These are phyloP conservation scores for Furcula furcula DNA, from an alignment of 2,888 invertebrate genomes.

Conservation along the genomic window DNA sequence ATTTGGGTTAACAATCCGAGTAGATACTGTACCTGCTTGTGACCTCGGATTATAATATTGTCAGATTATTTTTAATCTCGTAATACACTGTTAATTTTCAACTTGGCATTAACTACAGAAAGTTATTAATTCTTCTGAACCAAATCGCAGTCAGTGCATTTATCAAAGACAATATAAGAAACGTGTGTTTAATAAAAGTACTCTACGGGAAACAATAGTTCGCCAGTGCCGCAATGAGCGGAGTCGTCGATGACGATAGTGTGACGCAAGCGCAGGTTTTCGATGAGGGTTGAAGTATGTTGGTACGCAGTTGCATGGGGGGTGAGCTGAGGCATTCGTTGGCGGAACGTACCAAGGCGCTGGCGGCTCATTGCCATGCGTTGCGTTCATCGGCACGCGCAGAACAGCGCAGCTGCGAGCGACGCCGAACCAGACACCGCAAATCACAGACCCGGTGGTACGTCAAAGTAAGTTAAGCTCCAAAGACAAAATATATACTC, in stretches of 20 bases:
- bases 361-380: slow-evolving; percentile 74
- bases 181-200: background rate
- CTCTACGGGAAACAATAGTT: too few species aligned
- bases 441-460: slow-evolving; percentile 85
- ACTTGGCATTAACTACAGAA: slow-evolving; percentile 40
- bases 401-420: slow-evolving; percentile 53
- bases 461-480: slow-evolving; percentile 84
- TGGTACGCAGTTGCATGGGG: slow-evolving; percentile 72
- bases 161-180: background rate
- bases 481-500: too few species aligned
- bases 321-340: slow-evolving; percentile 73
- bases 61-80: too few species aligned
- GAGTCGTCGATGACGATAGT: slow-evolving; percentile 28
- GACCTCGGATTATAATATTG: too few species aligned
- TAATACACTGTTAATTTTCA: too few species aligned
- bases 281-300: slow-evolving; percentile 57
- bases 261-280: slow-evolving; percentile 38
- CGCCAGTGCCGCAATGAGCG: slow-evolving; percentile 33
- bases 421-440: slow-evolving; percentile 67
- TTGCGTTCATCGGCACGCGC: slow-evolving; percentile 67
- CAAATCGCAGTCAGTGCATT: too few species aligned
- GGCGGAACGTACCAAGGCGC: slow-evolving; percentile 75
- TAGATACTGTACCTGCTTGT: too few species aligned
- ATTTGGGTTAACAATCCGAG: too few species aligned
- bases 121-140: slow-evolving; percentile 8